Evolutionary conservation across 2,888 invertebrate species (phyloP), one percentile per base, ranked within the genome.

Genomic region (Linnaemya vulpina): DNA sequence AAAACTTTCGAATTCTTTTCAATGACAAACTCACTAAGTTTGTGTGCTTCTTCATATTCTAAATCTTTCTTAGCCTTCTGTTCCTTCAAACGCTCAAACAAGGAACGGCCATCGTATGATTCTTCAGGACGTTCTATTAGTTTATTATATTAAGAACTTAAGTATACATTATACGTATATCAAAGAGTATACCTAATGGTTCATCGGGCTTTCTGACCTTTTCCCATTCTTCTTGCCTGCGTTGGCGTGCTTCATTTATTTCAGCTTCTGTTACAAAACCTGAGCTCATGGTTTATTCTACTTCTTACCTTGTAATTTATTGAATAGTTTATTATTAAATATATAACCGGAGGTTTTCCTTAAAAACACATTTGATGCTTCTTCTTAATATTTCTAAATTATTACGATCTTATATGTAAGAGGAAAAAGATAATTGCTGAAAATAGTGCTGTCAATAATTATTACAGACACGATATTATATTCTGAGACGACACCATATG

Each of bases 161-260:
- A 35, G 10, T 43, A 0, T 15, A 15, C 13, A 10, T 20, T 20
- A n/a, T 46, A 5, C 0, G 13, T 60, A 15, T 13, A 53, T 38
- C 91, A 49, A 20, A 15, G 22, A 53, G 62, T 62, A 8, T 93
- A 98, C 98, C 97, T 93, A 95, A 87, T 11, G 99, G 98, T 90
- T 99, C 96, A 88, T 97, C 97, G 40, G 97, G 96, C 81, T 96
- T 96, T 87, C 99, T 94, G 0, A 98, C 98, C 93, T 96, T 96
- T 89, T 99, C 98, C 99, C 99, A 99, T 95, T 99, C 98, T 91
- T 98, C 97, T 92, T 99, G 99, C 3, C 98, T 94, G 86, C 94
- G 93, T 89, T 95, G 94, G 70, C 96, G 94, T 49, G 95, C 95
- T 90, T 98, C 98, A 55, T 96, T 95, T 84, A 97, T 93, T 93